A percentile compares a stretch with the other conserved stretches of the same genome.
phyloP scores from a whole-genome alignment of 2,888 invertebrate genomes.

The Dinocampus coccinellae region DNA sequence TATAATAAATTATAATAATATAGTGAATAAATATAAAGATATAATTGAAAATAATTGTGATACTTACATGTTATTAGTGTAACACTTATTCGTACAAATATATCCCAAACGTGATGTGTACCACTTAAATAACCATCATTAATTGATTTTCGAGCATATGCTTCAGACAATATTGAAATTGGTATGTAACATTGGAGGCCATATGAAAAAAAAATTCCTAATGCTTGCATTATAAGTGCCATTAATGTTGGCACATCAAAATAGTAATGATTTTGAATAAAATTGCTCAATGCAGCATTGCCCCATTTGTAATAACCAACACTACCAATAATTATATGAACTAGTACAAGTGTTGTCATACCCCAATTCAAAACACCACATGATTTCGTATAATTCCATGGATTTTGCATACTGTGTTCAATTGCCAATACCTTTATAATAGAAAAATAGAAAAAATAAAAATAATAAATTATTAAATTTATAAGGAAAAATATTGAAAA shows the following conservation, averaged over 20 bases:
- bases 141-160: slow-evolving; percentile 47
- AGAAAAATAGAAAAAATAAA: slow-evolving; percentile 1
- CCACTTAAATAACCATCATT: slow-evolving; percentile 42
- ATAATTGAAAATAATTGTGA: background rate
- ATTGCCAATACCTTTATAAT: slow-evolving; percentile 52
- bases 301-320: slow-evolving; percentile 55
- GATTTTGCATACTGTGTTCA: slow-evolving; percentile 52
- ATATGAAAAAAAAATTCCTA: slow-evolving; percentile 54
- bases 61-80: slow-evolving; percentile 51
- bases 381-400: slow-evolving; percentile 49
- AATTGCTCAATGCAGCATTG: slow-evolving; percentile 47
- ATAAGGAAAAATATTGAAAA: background rate
- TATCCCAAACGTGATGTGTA: slow-evolving; percentile 47
- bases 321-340: slow-evolving; percentile 48
- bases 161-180: slow-evolving; percentile 48
- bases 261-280: slow-evolving; percentile 51
- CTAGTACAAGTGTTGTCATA: slow-evolving; percentile 47
- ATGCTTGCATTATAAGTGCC: slow-evolving; percentile 50
- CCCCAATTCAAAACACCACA: slow-evolving; percentile 54
- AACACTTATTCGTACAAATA: slow-evolving; percentile 50
- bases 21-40: slow-evolving; percentile 30
- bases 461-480: background rate
- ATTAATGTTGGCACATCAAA: slow-evolving; percentile 43
- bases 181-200: slow-evolving; percentile 56
- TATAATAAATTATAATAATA: slow-evolving; percentile 14